Evolutionary conservation across 2,888 invertebrate genomes (phyloP).

Genomic region (Diarsia dahlii): DNA sequence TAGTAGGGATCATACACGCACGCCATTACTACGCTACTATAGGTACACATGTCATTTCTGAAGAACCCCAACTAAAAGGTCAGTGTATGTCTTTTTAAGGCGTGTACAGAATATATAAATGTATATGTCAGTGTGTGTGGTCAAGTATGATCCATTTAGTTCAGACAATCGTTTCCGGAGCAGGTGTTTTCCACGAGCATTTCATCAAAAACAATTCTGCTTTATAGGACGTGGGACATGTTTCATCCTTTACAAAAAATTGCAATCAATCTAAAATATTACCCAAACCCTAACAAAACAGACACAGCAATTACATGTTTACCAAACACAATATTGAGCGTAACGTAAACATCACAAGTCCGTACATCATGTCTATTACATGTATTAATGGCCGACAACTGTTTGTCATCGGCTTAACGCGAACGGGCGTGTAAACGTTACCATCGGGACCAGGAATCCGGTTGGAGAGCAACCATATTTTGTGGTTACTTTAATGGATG

Average conservation of each 20-base stretch:
- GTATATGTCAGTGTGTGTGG: too few species aligned
- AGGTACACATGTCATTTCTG: too few species aligned
- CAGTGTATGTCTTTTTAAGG: too few species aligned
- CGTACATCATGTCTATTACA: slow-evolving; percentile 53
- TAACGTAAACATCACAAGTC: slow-evolving; percentile 52
- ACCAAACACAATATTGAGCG: slow-evolving; percentile 30
- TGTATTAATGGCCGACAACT: slow-evolving; percentile 55
- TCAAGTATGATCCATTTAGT: not conserved
- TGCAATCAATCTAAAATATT: slow-evolving; percentile 7
- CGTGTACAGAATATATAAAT: too few species aligned
- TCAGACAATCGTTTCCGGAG: not conserved
- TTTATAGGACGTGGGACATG: slow-evolving; percentile 9
- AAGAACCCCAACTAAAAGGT: too few species aligned
- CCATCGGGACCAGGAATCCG: slow-evolving; percentile 33
- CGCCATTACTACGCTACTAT: too few species aligned
- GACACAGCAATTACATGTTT: slow-evolving; percentile 22
- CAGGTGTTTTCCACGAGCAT: not conserved
- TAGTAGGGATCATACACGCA: too few species aligned
- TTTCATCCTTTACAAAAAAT: slow-evolving; percentile 1
- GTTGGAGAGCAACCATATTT: slow-evolving; percentile 19
- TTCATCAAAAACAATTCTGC: not conserved
- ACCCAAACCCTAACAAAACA: slow-evolving; percentile 9
- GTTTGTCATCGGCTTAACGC: slow-evolving; percentile 61
- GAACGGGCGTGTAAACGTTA: slow-evolving; percentile 54
- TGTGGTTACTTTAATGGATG: slow-evolving; percentile 9